Evolutionary conservation across 2,797 vertebrate genomes (phyloP).

Genomic region (Gallirallus australis): DNA sequence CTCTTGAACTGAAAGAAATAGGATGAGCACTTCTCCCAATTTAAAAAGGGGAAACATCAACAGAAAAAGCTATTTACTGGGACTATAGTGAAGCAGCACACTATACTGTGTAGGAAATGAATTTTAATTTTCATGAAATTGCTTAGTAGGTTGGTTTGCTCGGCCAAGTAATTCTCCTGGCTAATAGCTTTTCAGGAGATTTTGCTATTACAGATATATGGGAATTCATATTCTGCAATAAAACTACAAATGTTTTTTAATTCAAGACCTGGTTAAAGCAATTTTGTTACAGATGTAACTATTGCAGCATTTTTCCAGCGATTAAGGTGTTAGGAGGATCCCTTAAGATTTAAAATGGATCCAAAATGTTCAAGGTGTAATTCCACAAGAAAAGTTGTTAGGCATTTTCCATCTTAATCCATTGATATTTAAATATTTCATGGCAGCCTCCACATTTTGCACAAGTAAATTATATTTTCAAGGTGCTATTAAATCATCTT

Average conservation of each 20-base stretch:
- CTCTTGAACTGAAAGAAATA: constrained; percentile 7
- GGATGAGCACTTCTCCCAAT: not conserved
- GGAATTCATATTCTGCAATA: constrained; percentile 25
- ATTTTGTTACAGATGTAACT: not conserved
- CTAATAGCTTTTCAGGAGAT: constrained; percentile 33
- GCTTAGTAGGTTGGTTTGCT: constrained; percentile 15
- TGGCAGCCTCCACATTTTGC: not conserved
- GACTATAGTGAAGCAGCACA: not conserved
- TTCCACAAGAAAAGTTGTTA: not conserved
- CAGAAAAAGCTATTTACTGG: constrained; percentile 26
- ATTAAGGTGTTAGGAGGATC: not conserved
- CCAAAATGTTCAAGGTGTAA: not conserved
- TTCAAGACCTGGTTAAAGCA: constrained; percentile 4
- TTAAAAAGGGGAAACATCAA: not conserved
- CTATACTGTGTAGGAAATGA: not conserved
- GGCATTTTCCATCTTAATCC: constrained; percentile 8
- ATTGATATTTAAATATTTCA: constrained; percentile 39
- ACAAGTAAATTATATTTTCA: constrained; percentile 3
- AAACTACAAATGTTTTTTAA: constrained; percentile 12
- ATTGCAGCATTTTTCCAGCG: not conserved
- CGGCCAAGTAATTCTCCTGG: constrained; percentile 3
- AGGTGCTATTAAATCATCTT: not conserved
- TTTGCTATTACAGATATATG: not conserved
- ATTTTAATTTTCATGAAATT: constrained; percentile 50
- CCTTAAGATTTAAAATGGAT: constrained; percentile 16